These are phyloP conservation scores for Microcebus tavaratra DNA, from an alignment of 2,113 vertebrate species.

Conservation along the genomic window DNA sequence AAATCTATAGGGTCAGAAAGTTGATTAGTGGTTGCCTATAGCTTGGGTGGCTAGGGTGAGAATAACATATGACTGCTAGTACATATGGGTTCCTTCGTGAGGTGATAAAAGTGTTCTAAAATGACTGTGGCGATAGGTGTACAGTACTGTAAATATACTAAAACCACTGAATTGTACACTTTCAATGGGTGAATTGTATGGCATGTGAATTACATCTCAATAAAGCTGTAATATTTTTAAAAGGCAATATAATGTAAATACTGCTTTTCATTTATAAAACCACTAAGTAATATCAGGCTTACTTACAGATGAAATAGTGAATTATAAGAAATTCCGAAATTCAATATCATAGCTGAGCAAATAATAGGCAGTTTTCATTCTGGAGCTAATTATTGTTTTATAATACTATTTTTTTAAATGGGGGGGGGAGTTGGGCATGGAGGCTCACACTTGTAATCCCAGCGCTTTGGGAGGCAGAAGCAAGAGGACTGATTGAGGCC, in stretches of 20 bases:
- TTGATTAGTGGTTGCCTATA: neutral
- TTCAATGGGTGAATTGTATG: neutral
- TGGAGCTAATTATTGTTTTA: neutral
- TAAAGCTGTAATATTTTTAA: neutral
- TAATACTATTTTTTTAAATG: neutral
- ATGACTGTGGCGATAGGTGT: neutral
- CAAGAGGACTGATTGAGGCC: too few relatives aligned
- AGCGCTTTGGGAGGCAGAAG: too few relatives aligned
- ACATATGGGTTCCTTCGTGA: neutral
- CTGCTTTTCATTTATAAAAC: constrained; percentile 24
- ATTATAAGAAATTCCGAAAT: neutral
- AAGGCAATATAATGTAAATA: neutral
- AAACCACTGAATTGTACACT: neutral
- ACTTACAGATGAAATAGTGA: neutral
- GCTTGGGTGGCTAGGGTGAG: neutral
- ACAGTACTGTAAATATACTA: neutral
- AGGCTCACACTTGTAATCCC: too few relatives aligned
- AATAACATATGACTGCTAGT: neutral
- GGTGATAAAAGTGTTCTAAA: neutral
- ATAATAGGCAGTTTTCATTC: neutral
- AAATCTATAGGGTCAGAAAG: neutral
- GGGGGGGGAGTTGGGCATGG: too few relatives aligned
- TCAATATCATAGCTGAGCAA: neutral
- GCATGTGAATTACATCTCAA: neutral
- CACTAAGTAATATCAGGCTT: neutral